Evolutionary conservation across 2,113 vertebrate species (phyloP), one percentile per base, ranked within the genome.

Genomic region (Leptodactylus fuscus): DNA sequence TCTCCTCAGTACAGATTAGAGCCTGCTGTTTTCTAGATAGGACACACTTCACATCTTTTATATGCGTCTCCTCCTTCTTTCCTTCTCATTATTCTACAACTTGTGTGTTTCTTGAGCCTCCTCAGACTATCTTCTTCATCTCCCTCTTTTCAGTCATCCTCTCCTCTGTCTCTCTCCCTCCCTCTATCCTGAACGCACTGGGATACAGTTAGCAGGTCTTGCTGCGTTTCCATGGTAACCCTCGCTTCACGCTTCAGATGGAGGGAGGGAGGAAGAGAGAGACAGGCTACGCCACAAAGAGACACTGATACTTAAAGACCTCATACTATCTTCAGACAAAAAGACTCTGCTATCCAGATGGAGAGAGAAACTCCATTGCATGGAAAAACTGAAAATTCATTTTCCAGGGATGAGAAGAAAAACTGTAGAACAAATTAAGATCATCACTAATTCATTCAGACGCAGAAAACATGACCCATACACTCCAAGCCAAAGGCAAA

Each of bases 91-190:
- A 32, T 67, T 24, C 32, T 78, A 10, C 32, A 86, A 86, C 84
- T 81, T 81, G 49, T 80, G 27, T 60, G 24, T 71, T 55, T 62
- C 60, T 55, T 46, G 49, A 49, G 75, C 29, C n/a, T 62, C 55
- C 81, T 62, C 48, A 49, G 48, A 74, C 58, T 36, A 41, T 67
- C 44, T 32, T 48, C 65, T 60, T 53, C 29, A 24, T 80, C 90
- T 91, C 90, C 91, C 90, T 88, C 87, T 91, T 89, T 46, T 90
- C 89, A 91, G 88, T 82, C 81, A 62, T 81, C 77, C 20, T 86
- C 75, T 85, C 49, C 60, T 77, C n/a, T 85, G 71, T 80, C 84
- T 81, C 73, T 67, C 65, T 86, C 84, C 77, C 84, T 86, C 77
- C 84, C 76, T 81, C 49, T 86, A 80, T 86, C 77, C 76, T 81